Percentiles rank a stretch among this genome's conserved stretches.
phyloP scores from a whole-genome alignment of 1,140 invertebrate genomes.

The Diplogasteroides magnus region DNA sequence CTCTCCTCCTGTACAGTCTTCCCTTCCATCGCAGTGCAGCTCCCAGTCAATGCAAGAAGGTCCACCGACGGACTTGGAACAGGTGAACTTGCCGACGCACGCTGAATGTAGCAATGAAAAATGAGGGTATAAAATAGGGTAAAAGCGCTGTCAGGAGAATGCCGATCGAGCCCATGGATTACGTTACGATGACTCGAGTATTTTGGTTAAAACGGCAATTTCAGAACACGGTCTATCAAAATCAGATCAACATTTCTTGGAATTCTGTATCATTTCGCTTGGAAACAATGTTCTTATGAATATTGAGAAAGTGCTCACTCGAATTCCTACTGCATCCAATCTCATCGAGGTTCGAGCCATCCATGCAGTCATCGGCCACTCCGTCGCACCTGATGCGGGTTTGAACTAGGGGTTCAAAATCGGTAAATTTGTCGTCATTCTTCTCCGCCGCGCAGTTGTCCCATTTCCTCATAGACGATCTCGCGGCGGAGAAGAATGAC shows the following conservation, averaged over 20 bases:
- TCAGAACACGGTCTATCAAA: too few relatives aligned
- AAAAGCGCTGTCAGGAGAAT: too few relatives aligned
- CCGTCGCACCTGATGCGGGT: slow-evolving; percentile 27
- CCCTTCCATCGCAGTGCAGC: slow-evolving; percentile 28
- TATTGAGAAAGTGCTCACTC: slow-evolving; percentile 12
- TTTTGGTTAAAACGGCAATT: too few relatives aligned
- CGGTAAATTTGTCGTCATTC: background rate
- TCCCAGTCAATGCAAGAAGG: slow-evolving; percentile 30
- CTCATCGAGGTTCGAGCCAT: slow-evolving; percentile 36
- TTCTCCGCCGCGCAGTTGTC: background rate
- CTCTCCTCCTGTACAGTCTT: slow-evolving; percentile 30
- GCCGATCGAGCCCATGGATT: too few relatives aligned
- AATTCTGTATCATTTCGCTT: background rate
- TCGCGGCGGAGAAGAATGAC: too few relatives aligned
- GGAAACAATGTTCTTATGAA: background rate
- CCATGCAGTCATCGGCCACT: slow-evolving; percentile 32
- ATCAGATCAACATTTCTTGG: background rate
- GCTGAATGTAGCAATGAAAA: slow-evolving; percentile 16
- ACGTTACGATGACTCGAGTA: too few relatives aligned
- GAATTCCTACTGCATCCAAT: slow-evolving; percentile 33
- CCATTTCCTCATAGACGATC: too few relatives aligned
- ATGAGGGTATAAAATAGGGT: too few relatives aligned
- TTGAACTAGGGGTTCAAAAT: too few relatives aligned
- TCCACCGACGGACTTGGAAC: slow-evolving; percentile 21
- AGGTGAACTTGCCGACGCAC: slow-evolving; percentile 32